Percentiles rank a stretch among this genome's conserved stretches.
phyloP scores from a whole-genome alignment of 1,140 invertebrate genomes.

The Drosophila nigrodunni region DNA sequence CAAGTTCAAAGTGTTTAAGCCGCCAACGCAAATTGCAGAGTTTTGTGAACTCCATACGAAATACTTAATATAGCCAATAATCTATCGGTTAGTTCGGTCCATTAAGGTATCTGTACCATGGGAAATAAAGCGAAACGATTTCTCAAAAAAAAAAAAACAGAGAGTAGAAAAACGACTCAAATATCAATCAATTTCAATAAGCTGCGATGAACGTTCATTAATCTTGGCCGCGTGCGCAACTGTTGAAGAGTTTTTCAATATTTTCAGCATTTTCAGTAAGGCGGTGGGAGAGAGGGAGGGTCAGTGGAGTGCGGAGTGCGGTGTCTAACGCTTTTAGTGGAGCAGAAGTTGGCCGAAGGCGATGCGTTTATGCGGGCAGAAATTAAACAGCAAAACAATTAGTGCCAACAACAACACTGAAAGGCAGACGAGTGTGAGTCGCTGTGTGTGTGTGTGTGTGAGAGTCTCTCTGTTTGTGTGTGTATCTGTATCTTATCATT shows the following conservation, averaged over 20 bases:
- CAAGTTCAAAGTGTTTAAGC: constrained; percentile 67
- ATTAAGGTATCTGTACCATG: constrained; percentile 75
- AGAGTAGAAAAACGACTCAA: constrained; percentile 40
- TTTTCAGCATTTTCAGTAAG: constrained; percentile 16
- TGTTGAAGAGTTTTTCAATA: constrained; percentile 67
- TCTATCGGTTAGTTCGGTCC: constrained; percentile 41
- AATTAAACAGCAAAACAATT: constrained; percentile 80
- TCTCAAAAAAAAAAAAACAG: constrained; percentile 27
- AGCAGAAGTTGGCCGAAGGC: constrained; percentile 72
- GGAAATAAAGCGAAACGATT: constrained; percentile 73
- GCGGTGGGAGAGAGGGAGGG: not conserved
- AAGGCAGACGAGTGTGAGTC: no score
- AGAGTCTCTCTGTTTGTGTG: not conserved
- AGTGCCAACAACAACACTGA: constrained; percentile 52
- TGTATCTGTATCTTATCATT: constrained; percentile 39
- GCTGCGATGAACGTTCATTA: constrained; percentile 58
- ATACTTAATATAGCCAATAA: constrained; percentile 15
- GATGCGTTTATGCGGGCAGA: constrained; percentile 79
- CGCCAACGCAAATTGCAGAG: constrained; percentile 74
- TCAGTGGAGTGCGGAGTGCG: not conserved
- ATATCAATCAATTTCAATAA: constrained; percentile 81
- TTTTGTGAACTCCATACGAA: constrained; percentile 4
- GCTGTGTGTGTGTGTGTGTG: not conserved
- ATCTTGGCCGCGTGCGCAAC: constrained; percentile 81
- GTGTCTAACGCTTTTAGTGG: constrained; percentile 56